Percentiles rank a stretch among this genome's conserved stretches.
Evolutionary conservation across 2,888 invertebrate genomes (phyloP).

Genomic region (Dicyrtomina minuta): DNA sequence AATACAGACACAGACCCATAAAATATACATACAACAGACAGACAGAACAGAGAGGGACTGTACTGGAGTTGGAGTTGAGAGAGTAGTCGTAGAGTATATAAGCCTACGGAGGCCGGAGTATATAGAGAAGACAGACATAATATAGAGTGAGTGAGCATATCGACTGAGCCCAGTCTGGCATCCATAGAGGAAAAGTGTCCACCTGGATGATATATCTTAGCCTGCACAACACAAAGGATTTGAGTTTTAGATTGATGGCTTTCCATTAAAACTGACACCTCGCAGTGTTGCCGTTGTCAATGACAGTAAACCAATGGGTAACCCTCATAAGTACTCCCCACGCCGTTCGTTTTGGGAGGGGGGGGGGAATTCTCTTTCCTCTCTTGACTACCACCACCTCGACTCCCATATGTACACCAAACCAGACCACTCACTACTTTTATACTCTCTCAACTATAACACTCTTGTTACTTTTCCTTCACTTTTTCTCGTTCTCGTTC

Average conservation of each 20-base stretch:
- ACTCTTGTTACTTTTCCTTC: not conserved
- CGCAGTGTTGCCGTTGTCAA: conserved; percentile 34
- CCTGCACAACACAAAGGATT: conserved; percentile 35
- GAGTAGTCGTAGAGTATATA: too few relatives aligned
- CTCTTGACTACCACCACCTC: not conserved
- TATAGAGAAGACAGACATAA: not conserved
- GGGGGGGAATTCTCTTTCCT: conserved; percentile 9
- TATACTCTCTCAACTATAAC: conserved; percentile 7
- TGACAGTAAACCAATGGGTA: conserved; percentile 32
- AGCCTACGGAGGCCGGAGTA: not conserved
- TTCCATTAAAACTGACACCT: conserved; percentile 52
- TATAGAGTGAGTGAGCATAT: not conserved
- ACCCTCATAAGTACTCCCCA: conserved; percentile 31
- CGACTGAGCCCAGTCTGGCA: not conserved
- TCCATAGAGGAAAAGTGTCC: conserved; percentile 38
- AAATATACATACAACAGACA: conserved; percentile 13
- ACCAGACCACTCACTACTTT: not conserved
- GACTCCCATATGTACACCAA: too few relatives aligned
- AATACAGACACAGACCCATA: conserved; percentile 22
- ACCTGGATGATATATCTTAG: conserved; percentile 53
- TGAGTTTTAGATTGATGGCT: conserved; percentile 50
- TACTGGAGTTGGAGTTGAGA: too few relatives aligned
- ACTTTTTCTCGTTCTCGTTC: conserved; percentile 5
- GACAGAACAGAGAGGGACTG: too few relatives aligned
- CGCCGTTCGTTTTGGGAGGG: not conserved